Evolutionary conservation across 1,140 invertebrate species (phyloP).

Genomic region (Charaxes varanes): DNA sequence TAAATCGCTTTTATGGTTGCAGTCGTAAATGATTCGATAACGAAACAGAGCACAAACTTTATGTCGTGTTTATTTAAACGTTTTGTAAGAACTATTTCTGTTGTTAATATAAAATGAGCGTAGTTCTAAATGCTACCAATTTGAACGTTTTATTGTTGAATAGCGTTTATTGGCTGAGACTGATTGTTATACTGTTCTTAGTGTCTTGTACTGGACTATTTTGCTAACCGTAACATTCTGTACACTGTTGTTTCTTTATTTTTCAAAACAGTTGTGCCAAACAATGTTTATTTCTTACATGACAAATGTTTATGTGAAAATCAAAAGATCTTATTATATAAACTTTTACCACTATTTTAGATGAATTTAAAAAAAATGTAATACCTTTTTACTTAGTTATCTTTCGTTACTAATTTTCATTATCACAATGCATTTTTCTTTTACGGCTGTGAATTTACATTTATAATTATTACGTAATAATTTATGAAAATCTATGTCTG

Average conservation of each 20-base stretch:
- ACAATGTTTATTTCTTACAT: background rate
- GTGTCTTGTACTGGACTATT: conserved; percentile 7
- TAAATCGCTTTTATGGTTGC: conserved; percentile 12
- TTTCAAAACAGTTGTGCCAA: conserved; percentile 20
- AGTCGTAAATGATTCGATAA: background rate
- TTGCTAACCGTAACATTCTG: background rate
- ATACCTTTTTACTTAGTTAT: background rate
- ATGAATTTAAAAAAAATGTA: too few relatives aligned
- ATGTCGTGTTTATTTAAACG: conserved; percentile 13
- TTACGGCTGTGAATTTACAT: conserved; percentile 1
- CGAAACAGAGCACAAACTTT: conserved; percentile 7
- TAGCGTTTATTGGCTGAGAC: conserved; percentile 50
- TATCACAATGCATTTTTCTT: background rate
- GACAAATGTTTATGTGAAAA: background rate
- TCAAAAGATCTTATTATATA: background rate
- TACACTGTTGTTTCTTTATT: background rate
- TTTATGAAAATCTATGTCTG: background rate
- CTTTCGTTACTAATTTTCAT: background rate
- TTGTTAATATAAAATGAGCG: conserved; percentile 21
- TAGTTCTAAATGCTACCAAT: conserved; percentile 19
- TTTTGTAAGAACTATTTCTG: conserved; percentile 11
- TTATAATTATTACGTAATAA: background rate
- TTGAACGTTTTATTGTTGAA: conserved; percentile 29
- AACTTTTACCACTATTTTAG: too few relatives aligned
- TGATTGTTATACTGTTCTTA: conserved; percentile 37